Evolutionary conservation across 2,113 vertebrate species (phyloP), one percentile per base, ranked within the genome.

Genomic region (Parus major): DNA sequence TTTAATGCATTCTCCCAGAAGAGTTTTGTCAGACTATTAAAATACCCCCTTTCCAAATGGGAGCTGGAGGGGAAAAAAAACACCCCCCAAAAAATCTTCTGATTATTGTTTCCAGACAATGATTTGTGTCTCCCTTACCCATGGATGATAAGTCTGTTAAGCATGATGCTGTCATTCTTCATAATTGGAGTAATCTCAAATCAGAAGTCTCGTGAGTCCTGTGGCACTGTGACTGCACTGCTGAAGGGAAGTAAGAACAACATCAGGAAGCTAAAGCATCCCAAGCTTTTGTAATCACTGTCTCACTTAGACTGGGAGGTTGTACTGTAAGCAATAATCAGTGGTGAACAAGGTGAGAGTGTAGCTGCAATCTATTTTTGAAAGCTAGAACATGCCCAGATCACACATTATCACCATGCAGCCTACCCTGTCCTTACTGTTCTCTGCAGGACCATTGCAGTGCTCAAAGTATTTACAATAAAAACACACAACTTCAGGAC

Each of bases 1-100:
- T 92, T 88, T 90, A 88, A 78, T 84, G 36, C 60, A 41, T 73
- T 90, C 57, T 90, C 83, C 57, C 80, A 44, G 73, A 90, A 95
- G 60, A 86, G 35, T 95, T 95, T 92, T 86, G 44, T 55, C 88
- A 82, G 73, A 49, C 47, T 70, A 35, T 82, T 59, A 82, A 85
- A 91, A 73, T 65, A 72, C 17, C 20, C 27, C 3, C 1, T 68
- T 85, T 53, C 44, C n/a, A 64, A 86, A 60, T 66, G 33, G 39
- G 86, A 96, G 36, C 64, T 73, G 72, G 44, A 77, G 50, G 21
- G 53, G 21, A 11, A 36, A 66, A 78, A 66, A 21, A 41, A 7
- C 15, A 33, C 29, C 3, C 15, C 29, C 6, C 5, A 8, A 57
- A 35, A 64, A 29, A 12, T 17, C 31, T 68, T 56, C 10, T 92